phyloP scores from a whole-genome alignment of 2,888 invertebrate genomes.

The Mimachlamys varia region DNA sequence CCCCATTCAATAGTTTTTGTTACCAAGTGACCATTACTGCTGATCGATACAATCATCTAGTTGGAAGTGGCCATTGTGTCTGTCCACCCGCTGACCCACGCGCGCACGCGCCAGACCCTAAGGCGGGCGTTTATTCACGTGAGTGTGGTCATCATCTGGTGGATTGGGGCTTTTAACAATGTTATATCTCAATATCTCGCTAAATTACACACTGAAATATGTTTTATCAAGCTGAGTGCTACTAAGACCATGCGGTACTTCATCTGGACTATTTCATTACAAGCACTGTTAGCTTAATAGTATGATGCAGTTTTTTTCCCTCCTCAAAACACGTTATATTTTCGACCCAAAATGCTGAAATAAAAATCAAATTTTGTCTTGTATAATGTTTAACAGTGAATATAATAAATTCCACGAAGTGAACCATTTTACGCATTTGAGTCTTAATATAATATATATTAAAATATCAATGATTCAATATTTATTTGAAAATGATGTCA shows the following conservation, averaged over 20 bases:
- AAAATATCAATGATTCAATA: neutral
- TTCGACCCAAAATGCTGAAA: neutral
- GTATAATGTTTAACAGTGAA: neutral
- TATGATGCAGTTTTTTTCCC: too few species aligned
- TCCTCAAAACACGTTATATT: too few species aligned
- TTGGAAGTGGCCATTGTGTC: neutral
- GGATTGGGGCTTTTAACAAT: neutral
- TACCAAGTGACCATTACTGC: neutral
- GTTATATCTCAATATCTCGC: slow-evolving; percentile 23
- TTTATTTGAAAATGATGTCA: neutral
- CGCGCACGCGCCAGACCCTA: slow-evolving; percentile 15
- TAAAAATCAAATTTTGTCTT: neutral
- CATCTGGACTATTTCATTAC: neutral
- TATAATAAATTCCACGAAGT: neutral
- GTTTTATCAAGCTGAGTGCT: neutral
- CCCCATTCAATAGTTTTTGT: neutral
- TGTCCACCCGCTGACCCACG: slow-evolving; percentile 9
- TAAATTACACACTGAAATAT: slow-evolving; percentile 34
- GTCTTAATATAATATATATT: neutral
- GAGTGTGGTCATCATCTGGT: neutral
- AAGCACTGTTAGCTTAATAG: neutral
- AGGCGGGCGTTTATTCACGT: slow-evolving; percentile 3
- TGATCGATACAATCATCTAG: slow-evolving; percentile 13
- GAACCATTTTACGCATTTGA: neutral
- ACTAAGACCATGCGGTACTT: neutral